A percentile compares a stretch with the other conserved stretches of the same genome.
These are phyloP conservation scores for Crenuchus spilurus DNA, from an alignment of 2,797 vertebrate species.

Conservation along the genomic window DNA sequence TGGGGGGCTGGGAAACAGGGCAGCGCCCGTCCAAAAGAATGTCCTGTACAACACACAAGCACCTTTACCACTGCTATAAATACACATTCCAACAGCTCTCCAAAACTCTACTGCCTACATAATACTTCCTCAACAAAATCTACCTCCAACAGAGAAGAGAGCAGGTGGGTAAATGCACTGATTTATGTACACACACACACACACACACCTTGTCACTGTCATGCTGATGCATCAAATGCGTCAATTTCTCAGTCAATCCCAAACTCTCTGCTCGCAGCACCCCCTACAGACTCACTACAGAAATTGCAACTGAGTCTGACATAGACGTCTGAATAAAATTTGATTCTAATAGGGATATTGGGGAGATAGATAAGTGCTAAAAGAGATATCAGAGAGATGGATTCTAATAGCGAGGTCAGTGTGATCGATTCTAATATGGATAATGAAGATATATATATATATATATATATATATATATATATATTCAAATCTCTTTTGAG, in stretches of 20 bases:
- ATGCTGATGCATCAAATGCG: background rate
- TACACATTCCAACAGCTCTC: constrained; percentile 26
- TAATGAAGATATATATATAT: too few relatives aligned
- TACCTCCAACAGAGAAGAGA: background rate
- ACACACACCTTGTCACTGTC: background rate
- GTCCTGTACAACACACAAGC: constrained; percentile 49
- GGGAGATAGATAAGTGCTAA: too few relatives aligned
- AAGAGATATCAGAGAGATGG: too few relatives aligned
- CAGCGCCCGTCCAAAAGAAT: constrained; percentile 51
- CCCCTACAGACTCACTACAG: constrained; percentile 33
- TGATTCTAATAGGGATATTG: too few relatives aligned
- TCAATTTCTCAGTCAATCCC: background rate
- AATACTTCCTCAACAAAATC: constrained; percentile 17
- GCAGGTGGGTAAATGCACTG: constrained; percentile 10
- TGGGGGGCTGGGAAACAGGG: constrained; percentile 54
- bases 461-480: too few relatives aligned
- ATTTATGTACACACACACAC: constrained; percentile 21
- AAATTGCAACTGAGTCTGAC: background rate
- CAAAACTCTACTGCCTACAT: background rate
- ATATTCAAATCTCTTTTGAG: too few relatives aligned
- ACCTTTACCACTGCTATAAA: constrained; percentile 47
- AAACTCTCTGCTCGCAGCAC: constrained; percentile 33
- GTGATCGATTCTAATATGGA: too few relatives aligned
- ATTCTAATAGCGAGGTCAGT: too few relatives aligned
- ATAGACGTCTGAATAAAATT: background rate